Evolutionary conservation across 2,888 invertebrate genomes (phyloP), one percentile per base, ranked within the genome.

Genomic region (Myathropa florea): DNA sequence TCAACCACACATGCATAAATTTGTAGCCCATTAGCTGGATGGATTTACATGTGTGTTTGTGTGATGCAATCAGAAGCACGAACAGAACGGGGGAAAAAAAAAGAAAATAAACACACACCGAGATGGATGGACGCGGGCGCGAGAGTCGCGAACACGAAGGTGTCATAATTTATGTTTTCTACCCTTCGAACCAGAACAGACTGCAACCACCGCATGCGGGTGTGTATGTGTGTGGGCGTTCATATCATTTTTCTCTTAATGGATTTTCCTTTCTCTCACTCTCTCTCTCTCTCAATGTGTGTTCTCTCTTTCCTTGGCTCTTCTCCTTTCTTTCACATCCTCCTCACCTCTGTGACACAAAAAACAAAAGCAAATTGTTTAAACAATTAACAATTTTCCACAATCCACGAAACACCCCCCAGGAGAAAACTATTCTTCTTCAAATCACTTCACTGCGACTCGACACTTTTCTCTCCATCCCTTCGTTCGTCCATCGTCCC

Each of bases 151-250:
- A 70, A 33, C 77, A 77, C 77, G 68, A 77, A 82, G 82, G 85
- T 85, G 85, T 85, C 82, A 82, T 85, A 85, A 85, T 85, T 85
- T 81, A 85, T 85, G 85, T 85, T 85, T 85, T 85, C 85, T 61
- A 82, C 81, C 85, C 85, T 82, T 63, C 77, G 77, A 81, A 83
- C 83, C 75, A 83, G 73, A 79, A 61, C 24, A 73, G 78, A 77
- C 81, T 85, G 77, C 85, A 83, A 79, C 75, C 79, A 77, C 81
- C 72, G 63, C 81, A 63, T 81, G 68, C 33, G 60, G 60, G 55
- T 18, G 26, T 77, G 33, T 68, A 59, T 77, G 61, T 63, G 61
- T 82, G 85, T 81, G 82, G 82, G 85, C 85, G 85, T 85, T 85
- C 61, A 72, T 85, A 80, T 81, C 61, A 65, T 77, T 77, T 77